Percentiles rank a stretch among this genome's conserved stretches.
phyloP scores from a whole-genome alignment of 2,113 vertebrate genomes.

The Haplochromis vanheusdeni region DNA sequence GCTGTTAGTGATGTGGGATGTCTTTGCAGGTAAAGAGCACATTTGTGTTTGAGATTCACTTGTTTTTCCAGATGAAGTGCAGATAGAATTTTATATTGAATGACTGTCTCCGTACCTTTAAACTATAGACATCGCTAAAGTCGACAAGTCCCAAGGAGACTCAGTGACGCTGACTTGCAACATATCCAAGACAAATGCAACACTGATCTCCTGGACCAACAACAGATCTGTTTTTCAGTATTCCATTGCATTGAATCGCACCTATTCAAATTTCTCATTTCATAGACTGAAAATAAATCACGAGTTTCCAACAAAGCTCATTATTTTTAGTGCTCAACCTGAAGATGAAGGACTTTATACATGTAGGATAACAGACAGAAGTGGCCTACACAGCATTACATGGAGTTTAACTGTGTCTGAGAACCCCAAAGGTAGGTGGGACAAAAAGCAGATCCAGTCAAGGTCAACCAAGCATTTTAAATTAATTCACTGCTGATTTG shows the following conservation, averaged over 20 bases:
- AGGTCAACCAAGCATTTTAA: background rate
- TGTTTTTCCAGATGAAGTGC: background rate
- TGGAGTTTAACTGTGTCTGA: conserved; percentile 19
- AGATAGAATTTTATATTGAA: background rate
- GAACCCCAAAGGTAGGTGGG: background rate
- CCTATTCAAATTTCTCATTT: background rate
- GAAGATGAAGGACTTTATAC: conserved; percentile 8
- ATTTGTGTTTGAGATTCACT: background rate
- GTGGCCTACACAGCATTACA: rapidly evolving
- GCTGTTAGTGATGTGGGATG: background rate
- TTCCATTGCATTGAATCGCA: rapidly evolving
- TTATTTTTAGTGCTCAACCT: background rate
- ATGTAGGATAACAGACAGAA: rapidly evolving
- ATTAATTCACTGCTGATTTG: background rate
- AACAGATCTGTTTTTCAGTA: rapidly evolving
- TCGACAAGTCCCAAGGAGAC: background rate
- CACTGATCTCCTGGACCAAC: rapidly evolving
- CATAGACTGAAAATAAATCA: background rate
- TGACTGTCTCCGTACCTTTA: background rate
- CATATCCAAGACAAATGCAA: background rate
- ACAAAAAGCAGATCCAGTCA: background rate
- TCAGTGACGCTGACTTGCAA: background rate
- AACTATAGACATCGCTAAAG: rapidly evolving
- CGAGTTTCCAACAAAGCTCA: background rate
- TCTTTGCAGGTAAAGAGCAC: conserved; percentile 10